Conservation (phyloP, 2,113 vertebrate genomes). For the Platichthys flesus region DNA sequence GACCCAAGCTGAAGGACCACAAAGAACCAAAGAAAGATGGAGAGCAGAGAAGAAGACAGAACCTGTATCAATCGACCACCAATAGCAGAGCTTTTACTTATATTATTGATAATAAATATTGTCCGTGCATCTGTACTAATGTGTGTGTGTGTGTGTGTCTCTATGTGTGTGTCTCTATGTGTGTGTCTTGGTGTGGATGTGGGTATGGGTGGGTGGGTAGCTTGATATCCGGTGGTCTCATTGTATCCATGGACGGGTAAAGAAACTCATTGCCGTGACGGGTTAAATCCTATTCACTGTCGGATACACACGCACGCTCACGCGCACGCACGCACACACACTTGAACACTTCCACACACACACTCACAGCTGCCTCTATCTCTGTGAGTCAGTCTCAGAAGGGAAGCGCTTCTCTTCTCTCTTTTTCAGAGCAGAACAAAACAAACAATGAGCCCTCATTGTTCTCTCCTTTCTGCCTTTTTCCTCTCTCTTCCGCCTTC, state of each 20-base stretch:
- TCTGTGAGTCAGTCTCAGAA: conserved; percentile 78
- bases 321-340: conserved; percentile 26
- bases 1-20: conserved; percentile 38
- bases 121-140: conserved; percentile 48
- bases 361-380: conserved; percentile 75
- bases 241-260: conserved; percentile 80
- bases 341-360: conserved; percentile 14
- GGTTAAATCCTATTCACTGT: conserved; percentile 82
- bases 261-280: conserved; percentile 83
- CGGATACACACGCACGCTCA: conserved; percentile 52
- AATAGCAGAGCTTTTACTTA: conserved; percentile 56
- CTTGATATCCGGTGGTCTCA: conserved; percentile 79
- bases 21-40: conserved; percentile 46
- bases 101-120: conserved; percentile 59
- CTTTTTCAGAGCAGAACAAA: conserved; percentile 84
- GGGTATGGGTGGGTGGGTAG: conserved; percentile 58
- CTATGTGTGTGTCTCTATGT: conserved; percentile 12
- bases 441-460: conserved; percentile 81
- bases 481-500: conserved; percentile 68
- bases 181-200: conserved; percentile 18
- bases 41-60: conserved; percentile 22
- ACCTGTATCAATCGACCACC: conserved; percentile 44
- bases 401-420: conserved; percentile 79
- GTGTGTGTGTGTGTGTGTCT: conserved; percentile 19
- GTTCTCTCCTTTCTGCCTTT: conserved; percentile 73